Evolutionary conservation across 2,797 vertebrate species (phyloP), one percentile per base, ranked within the genome.

Genomic region (Furcifer pardalis): DNA sequence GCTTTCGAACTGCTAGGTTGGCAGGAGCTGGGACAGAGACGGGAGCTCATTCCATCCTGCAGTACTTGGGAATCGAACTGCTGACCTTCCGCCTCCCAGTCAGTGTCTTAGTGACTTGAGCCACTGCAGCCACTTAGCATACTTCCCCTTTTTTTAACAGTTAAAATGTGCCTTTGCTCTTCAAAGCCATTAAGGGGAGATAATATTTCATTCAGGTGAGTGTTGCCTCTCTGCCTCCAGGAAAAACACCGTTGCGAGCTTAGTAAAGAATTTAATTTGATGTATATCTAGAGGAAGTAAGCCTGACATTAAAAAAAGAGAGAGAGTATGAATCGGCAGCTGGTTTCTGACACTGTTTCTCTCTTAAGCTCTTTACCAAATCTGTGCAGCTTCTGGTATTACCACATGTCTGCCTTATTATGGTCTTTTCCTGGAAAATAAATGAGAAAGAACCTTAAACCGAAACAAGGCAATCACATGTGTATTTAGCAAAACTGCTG

Each of bases 381-480:
- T 95, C 92, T 94, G 92, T 93, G 90, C 92, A 94, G 90, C 95
- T 96, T 91, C 95, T 95, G 96, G 96, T 96, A 95, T 95, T 96
- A 92, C 93, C 91, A 91, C 92, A 81, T 92, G 90, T 92, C 95
- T 93, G 94, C 93, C 92, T 94, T 90, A 94, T 92, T 91, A 87
- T 95, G 92, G 94, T 95, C 87, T 92, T 94, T 95, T 96, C 94
- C 94, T 95, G 94, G 94, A 95, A 96, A 17, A 23, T n/a, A 91
- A 91, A 87, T 90, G 91, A 93, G 88, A 92, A 92, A 93, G 91
- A 87, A 92, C 89, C 95, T 95, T 92, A 96, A 96, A 95, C 95
- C 94, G 94, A 95, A 95, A 95, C 93, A 93, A 94, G 95, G 94
- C 92, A 94, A 95, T 96, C 93, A 96, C 95, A 92, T 95, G 95